phyloP scores from a whole-genome alignment of 2,888 invertebrate genomes.

The Perizoma flavofasciatum region DNA sequence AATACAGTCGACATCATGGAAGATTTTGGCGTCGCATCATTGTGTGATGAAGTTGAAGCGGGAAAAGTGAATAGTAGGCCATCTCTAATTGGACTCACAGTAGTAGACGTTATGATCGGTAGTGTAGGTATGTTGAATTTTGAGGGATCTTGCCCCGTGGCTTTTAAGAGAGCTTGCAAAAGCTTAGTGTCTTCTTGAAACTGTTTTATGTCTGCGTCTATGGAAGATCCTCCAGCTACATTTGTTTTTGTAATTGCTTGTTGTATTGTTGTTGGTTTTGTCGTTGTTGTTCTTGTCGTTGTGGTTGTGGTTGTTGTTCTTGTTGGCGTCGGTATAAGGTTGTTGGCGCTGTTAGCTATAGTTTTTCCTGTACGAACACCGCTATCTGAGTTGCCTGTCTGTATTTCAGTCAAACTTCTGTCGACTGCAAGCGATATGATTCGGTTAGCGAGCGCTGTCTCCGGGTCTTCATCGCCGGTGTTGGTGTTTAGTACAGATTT shows the following conservation, averaged over 20 bases:
- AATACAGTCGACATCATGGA: conserved; percentile 51
- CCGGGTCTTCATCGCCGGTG: conserved; percentile 67
- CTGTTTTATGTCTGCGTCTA: conserved; percentile 77
- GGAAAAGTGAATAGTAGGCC: conserved; percentile 59
- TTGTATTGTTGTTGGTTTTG: conserved; percentile 55
- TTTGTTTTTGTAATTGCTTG: conserved; percentile 39
- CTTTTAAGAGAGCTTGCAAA: conserved; percentile 74
- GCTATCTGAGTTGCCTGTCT: conserved; percentile 55
- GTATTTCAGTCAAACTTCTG: conserved; percentile 74
- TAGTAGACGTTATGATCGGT: conserved; percentile 56
- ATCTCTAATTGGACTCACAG: conserved; percentile 63
- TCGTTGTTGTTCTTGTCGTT: conserved; percentile 42
- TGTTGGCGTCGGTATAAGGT: conserved; percentile 55
- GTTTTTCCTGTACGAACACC: conserved; percentile 61
- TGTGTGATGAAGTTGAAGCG: conserved; percentile 66
- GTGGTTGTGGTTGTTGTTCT: conserved; percentile 56
- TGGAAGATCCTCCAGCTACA: conserved; percentile 50
- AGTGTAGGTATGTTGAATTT: conserved; percentile 75
- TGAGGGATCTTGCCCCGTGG: conserved; percentile 76
- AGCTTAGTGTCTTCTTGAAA: conserved; percentile 79
- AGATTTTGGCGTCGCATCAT: conserved; percentile 64
- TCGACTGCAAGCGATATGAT: conserved; percentile 83
- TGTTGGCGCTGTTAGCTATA: conserved; percentile 52
- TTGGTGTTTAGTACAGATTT: conserved; percentile 74
- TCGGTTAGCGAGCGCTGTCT: conserved; percentile 78